A percentile compares a stretch with the other conserved stretches of the same genome.
Conservation (phyloP, 2,113 vertebrate species). For the Austrofundulus limnaeus region DNA sequence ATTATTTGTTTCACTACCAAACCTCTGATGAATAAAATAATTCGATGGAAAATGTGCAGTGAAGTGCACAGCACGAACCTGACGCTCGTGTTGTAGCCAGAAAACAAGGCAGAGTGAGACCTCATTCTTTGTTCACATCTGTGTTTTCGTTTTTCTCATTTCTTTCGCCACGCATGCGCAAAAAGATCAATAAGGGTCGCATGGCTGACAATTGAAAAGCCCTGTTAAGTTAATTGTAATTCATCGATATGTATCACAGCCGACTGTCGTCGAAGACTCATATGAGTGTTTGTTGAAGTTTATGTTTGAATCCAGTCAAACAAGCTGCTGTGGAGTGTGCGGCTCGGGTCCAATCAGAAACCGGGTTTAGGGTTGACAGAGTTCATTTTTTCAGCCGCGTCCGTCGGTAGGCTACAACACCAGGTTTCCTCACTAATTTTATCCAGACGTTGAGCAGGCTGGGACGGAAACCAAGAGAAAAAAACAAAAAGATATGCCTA, state of each 20-base stretch:
- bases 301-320: background rate
- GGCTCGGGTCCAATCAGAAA: constrained; percentile 64
- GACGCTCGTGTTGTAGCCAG: background rate
- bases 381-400: constrained; percentile 50
- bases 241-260: background rate
- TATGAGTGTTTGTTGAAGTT: background rate
- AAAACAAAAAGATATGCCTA: too few relatives aligned
- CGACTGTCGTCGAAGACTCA: background rate
- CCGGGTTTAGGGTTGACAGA: constrained; percentile 58
- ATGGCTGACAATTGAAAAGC: constrained; percentile 67
- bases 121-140: constrained; percentile 7
- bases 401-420: constrained; percentile 9
- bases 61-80: too few relatives aligned
- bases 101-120: constrained; percentile 40
- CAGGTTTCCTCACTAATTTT: constrained; percentile 42
- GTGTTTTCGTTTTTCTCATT: constrained; percentile 47
- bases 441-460: constrained; percentile 27
- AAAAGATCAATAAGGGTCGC: constrained; percentile 48
- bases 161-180: constrained; percentile 70
- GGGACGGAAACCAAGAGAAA: too few relatives aligned
- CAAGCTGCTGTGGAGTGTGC: constrained; percentile 21
- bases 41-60: constrained; percentile 21
- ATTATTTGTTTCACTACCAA: too few relatives aligned
- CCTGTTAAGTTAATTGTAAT: constrained; percentile 48
- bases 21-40: too few relatives aligned